A percentile compares a stretch with the other conserved stretches of the same genome.
phyloP scores from a whole-genome alignment of 2,113 vertebrate species.

The Motacilla tschutschensis region DNA sequence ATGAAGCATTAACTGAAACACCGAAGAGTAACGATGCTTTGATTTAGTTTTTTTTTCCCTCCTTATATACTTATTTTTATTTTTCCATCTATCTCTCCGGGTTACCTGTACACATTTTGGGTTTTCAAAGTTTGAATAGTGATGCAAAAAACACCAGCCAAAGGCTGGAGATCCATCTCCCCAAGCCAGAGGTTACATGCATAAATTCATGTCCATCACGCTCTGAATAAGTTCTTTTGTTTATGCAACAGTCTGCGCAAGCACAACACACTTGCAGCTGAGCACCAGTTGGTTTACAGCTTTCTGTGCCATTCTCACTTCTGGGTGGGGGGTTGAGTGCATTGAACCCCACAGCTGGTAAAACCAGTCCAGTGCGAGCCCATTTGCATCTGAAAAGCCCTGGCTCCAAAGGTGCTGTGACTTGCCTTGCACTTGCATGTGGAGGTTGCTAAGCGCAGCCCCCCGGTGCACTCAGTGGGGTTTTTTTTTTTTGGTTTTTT shows the following conservation, averaged over 20 bases:
- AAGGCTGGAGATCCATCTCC: conserved; percentile 2
- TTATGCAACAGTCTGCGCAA: conserved; percentile 49
- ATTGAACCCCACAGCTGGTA: conserved; percentile 57
- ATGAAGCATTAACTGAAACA: not conserved
- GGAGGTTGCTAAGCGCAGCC: conserved; percentile 25
- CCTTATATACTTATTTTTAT: not conserved
- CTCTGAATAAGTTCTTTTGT: conserved; percentile 60
- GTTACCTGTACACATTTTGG: not conserved
- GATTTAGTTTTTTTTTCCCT: not conserved
- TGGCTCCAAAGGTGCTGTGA: conserved; percentile 23
- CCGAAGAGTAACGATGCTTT: not conserved
- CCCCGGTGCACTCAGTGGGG: not conserved
- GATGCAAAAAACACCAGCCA: not conserved
- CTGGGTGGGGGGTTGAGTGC: conserved; percentile 48
- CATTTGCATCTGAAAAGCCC: conserved; percentile 56
- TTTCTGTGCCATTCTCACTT: conserved; percentile 52
- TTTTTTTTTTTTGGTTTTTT: not conserved
- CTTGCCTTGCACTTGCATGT: conserved; percentile 38
- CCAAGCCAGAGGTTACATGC: conserved; percentile 49
- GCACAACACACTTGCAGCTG: conserved; percentile 61
- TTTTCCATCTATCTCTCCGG: not conserved
- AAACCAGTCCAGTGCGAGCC: conserved; percentile 7
- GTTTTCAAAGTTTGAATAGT: not conserved
- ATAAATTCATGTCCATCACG: conserved; percentile 47
- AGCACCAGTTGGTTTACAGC: conserved; percentile 58